Evolutionary conservation across 2,888 invertebrate genomes (phyloP).

Genomic region (Tachina lurida): DNA sequence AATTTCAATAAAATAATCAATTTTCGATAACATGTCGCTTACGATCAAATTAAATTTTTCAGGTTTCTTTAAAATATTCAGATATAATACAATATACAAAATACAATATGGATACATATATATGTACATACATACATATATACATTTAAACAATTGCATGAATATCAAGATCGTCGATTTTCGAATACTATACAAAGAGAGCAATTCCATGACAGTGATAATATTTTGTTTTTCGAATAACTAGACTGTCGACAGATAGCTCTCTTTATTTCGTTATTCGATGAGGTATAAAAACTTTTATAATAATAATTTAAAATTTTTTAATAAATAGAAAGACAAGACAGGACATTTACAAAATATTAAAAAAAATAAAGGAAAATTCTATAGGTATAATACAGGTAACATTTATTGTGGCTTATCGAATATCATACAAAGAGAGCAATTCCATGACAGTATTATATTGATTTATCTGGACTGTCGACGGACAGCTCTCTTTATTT

Average conservation of each 20-base stretch:
- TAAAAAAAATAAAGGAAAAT: background rate
- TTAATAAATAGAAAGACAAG: too few relatives aligned
- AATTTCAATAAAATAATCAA: too few relatives aligned
- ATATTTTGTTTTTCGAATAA: conserved; percentile 78
- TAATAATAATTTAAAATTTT: background rate
- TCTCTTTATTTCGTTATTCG: conserved; percentile 94
- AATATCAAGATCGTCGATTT: conserved; percentile 84
- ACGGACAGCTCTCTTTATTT: conserved; percentile 99
- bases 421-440: conserved; percentile 99
- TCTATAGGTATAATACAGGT: background rate
- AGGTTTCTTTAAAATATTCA: too few relatives aligned
- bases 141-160: conserved; percentile 28
- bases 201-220: conserved; percentile 99
- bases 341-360: background rate
- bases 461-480: conserved; percentile 95
- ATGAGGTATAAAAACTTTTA: background rate
- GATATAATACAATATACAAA: too few relatives aligned
- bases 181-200: conserved; percentile 98
- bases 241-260: conserved; percentile 99
- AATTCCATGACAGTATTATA: conserved; percentile 98
- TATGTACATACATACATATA: background rate
- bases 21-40: too few relatives aligned
- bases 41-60: too few relatives aligned
- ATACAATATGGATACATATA: background rate
- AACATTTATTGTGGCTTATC: conserved; percentile 77